A percentile compares a stretch with the other conserved stretches of the same genome.
These are phyloP conservation scores for Acanthurus lineatus DNA, from an alignment of 2,797 vertebrate genomes.

Conservation along the genomic window DNA sequence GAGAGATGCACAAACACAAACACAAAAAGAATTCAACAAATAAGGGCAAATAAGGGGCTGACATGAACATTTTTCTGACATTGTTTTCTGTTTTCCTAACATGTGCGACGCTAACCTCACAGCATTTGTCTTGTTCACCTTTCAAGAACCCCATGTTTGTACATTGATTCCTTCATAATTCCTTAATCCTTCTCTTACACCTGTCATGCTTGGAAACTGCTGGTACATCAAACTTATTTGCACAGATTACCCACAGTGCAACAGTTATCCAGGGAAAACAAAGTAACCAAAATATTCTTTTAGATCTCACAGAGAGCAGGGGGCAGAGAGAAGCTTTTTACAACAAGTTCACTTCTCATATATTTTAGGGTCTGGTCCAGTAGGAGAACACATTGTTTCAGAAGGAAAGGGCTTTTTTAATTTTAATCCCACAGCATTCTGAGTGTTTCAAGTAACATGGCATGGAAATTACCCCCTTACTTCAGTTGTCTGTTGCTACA, in stretches of 20 bases:
- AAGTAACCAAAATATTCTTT: conserved; percentile 54
- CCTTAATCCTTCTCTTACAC: neutral
- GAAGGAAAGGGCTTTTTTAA: neutral
- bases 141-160: neutral
- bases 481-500: neutral
- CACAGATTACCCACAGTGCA: conserved; percentile 60
- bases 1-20: no score
- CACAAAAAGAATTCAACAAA: no score
- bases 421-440: neutral
- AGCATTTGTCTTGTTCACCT: neutral
- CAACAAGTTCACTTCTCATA: neutral
- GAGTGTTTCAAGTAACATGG: conserved; percentile 4
- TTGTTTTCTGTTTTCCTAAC: neutral
- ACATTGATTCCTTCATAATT: conserved; percentile 15
- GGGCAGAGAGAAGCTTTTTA: conserved; percentile 8
- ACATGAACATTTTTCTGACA: no score
- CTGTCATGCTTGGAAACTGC: conserved; percentile 52
- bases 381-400: neutral
- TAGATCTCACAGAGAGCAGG: conserved; percentile 28
- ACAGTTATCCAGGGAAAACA: conserved; percentile 46
- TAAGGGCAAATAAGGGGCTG: no score
- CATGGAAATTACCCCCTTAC: no score
- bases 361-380: neutral
- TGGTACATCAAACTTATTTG: conserved; percentile 57
- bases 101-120: conserved; percentile 17